Conservation (phyloP, 2,888 invertebrate genomes). For the Epistrophe eligans region DNA sequence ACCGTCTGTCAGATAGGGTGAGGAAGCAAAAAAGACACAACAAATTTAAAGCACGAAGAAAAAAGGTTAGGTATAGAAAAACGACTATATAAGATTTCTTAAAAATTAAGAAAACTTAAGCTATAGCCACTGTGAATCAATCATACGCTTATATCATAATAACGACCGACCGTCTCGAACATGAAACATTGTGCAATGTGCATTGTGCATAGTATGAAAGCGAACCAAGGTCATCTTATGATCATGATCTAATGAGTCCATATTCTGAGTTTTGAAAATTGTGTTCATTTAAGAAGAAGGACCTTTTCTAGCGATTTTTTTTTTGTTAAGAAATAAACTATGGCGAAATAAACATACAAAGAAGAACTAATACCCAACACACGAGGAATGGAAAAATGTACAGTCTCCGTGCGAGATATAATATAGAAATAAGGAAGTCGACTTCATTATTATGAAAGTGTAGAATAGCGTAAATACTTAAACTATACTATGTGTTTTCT, state of each 20-base stretch:
- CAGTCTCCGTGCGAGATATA: neutral
- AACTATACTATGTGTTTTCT: neutral
- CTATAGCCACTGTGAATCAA: neutral
- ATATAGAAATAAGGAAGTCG: slow-evolving; percentile 5
- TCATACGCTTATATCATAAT: neutral
- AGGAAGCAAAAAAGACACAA: neutral
- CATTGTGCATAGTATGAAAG: neutral
- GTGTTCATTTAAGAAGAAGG: neutral
- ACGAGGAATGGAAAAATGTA: slow-evolving; percentile 6
- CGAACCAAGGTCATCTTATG: neutral
- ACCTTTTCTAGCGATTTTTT: neutral
- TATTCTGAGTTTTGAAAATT: neutral
- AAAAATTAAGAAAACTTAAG: neutral
- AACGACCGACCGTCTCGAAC: no score
- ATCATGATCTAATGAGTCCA: neutral
- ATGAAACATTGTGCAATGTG: no score
- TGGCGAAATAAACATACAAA: slow-evolving; percentile 30
- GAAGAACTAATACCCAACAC: slow-evolving; percentile 18
- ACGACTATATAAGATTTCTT: neutral
- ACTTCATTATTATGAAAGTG: neutral
- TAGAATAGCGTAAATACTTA: neutral
- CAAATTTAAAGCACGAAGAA: slow-evolving; percentile 16
- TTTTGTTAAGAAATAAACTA: slow-evolving; percentile 23
- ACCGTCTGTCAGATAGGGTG: neutral
- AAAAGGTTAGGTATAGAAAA: neutral